Percentiles rank a stretch among this genome's conserved stretches.
These are phyloP conservation scores for Brachionus sp. DNA, from an alignment of 1,140 invertebrate species.

Conservation along the genomic window DNA sequence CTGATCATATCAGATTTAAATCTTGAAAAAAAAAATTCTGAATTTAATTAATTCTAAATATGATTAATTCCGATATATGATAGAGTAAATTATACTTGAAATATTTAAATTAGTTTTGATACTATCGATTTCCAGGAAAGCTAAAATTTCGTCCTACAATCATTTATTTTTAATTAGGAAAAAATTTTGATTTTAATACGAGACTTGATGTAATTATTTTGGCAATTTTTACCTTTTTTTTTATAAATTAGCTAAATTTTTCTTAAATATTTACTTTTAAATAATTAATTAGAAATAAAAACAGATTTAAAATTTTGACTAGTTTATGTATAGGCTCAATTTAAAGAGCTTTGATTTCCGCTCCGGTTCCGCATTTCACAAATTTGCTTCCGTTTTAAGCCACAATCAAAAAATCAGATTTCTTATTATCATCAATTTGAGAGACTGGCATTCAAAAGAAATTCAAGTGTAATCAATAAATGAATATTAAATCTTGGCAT, in stretches of 20 bases:
- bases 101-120: conserved; percentile 1
- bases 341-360: neutral
- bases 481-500: neutral
- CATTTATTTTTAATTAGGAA: neutral
- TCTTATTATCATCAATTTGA: neutral
- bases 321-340: neutral
- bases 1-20: neutral
- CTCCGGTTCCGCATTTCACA: neutral
- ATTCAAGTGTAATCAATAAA: conserved; percentile 2
- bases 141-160: neutral
- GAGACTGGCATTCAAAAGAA: conserved; percentile 8
- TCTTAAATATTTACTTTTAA: neutral
- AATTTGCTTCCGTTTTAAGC: neutral
- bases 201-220: neutral
- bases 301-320: neutral
- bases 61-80: conserved; percentile 3
- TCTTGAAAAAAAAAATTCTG: neutral
- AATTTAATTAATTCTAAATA: neutral
- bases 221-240: neutral
- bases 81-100: conserved; percentile 10
- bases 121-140: conserved; percentile 5
- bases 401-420: conserved; percentile 9
- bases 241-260: neutral
- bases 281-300: neutral
- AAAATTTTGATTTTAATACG: neutral